A percentile compares a stretch with the other conserved stretches of the same genome.
Evolutionary conservation across 2,888 invertebrate species (phyloP).

Genomic region (Sphaerophoria taeniata): DNA sequence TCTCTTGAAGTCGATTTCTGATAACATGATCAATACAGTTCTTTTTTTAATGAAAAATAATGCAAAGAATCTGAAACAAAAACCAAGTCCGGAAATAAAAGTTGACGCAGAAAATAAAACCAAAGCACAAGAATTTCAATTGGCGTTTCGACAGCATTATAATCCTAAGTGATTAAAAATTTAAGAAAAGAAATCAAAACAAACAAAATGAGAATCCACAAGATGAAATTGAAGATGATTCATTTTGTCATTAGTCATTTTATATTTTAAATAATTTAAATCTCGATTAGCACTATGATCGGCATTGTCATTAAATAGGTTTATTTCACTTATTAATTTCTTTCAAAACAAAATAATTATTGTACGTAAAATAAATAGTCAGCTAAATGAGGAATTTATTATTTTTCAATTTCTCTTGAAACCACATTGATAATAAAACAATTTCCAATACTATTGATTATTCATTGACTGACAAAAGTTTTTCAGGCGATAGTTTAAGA

Average conservation of each 20-base stretch:
- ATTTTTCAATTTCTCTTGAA: too few relatives aligned
- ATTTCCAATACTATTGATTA: too few relatives aligned
- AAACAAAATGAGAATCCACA: slow-evolving; percentile 13
- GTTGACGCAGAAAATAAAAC: background rate
- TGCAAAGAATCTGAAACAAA: background rate
- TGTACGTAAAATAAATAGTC: too few relatives aligned
- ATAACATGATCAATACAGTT: background rate
- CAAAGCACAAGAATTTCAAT: background rate
- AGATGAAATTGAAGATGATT: slow-evolving; percentile 16
- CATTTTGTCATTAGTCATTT: slow-evolving; percentile 25
- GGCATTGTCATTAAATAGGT: too few relatives aligned
- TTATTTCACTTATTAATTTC: too few relatives aligned
- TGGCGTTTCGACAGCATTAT: slow-evolving; percentile 3
- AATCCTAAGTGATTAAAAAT: background rate
- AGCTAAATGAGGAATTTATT: too few relatives aligned
- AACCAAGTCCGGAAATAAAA: background rate
- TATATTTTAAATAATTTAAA: background rate
- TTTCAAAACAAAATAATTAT: too few relatives aligned
- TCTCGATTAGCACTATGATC: background rate
- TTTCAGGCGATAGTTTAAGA: too few relatives aligned
- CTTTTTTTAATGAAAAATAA: background rate
- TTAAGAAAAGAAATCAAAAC: slow-evolving; percentile 2
- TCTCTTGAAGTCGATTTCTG: too few relatives aligned
- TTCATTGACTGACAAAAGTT: too few relatives aligned
- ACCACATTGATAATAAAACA: too few relatives aligned